Conservation (phyloP, 2,888 invertebrate genomes). For the Crossocerus cetratus region DNA sequence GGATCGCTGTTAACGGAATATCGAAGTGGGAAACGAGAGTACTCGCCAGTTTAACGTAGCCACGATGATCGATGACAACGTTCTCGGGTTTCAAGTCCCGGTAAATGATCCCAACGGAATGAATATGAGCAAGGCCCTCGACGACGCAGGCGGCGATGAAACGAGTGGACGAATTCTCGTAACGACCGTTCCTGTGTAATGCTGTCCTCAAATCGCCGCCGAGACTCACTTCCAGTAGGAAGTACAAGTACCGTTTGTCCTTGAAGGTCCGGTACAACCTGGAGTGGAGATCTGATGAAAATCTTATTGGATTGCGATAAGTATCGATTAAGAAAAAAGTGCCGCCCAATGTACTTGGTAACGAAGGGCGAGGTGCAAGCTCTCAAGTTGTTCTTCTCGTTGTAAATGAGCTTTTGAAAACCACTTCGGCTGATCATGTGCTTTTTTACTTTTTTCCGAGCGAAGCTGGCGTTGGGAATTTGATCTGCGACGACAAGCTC, state of each 20-base stretch:
- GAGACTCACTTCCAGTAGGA: slow-evolving; percentile 94
- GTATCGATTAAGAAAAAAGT: slow-evolving; percentile 13
- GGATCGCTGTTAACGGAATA: no score
- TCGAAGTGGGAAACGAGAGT: background rate
- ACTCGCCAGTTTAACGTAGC: slow-evolving; percentile 91
- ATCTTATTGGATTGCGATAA: background rate
- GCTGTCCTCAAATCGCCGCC: slow-evolving; percentile 96
- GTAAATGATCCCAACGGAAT: slow-evolving; percentile 88
- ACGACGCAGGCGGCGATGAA: slow-evolving; percentile 94
- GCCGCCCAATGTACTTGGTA: slow-evolving; percentile 79
- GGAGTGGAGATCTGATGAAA: background rate
- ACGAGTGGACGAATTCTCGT: slow-evolving; percentile 88
- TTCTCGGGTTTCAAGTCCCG: slow-evolving; percentile 97
- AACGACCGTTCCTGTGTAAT: slow-evolving; percentile 87
- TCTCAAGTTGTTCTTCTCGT: slow-evolving; percentile 83
- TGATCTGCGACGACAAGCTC: slow-evolving; percentile 79
- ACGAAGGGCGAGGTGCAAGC: slow-evolving; percentile 84
- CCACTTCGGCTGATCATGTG: slow-evolving; percentile 80
- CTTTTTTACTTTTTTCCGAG: slow-evolving; percentile 83
- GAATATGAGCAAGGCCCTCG: slow-evolving; percentile 93
- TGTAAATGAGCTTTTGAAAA: slow-evolving; percentile 82
- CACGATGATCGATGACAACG: slow-evolving; percentile 87
- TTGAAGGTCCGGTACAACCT: slow-evolving; percentile 93
- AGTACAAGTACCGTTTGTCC: slow-evolving; percentile 93
- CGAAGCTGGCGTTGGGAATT: slow-evolving; percentile 76